Conservation (phyloP, 2,888 invertebrate species). For the Craniophora ligustri region DNA sequence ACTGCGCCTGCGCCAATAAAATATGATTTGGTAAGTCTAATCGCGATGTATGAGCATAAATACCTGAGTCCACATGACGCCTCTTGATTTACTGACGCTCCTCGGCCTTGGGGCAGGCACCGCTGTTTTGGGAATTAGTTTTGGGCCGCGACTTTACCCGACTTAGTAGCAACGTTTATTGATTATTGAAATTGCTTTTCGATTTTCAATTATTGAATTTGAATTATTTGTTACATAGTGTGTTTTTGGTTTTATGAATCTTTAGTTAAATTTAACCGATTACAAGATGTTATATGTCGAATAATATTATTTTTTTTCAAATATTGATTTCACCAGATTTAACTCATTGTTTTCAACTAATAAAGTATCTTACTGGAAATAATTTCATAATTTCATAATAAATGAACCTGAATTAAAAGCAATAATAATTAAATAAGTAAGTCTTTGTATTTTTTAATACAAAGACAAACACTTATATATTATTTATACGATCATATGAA, state of each 20-base stretch:
- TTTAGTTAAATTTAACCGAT: not conserved
- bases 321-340: too few relatives aligned
- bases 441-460: too few relatives aligned
- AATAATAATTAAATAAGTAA: too few relatives aligned
- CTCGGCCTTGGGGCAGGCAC: slow-evolving; percentile 40
- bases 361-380: too few relatives aligned
- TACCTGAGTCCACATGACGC: slow-evolving; percentile 75
- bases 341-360: too few relatives aligned
- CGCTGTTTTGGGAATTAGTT: slow-evolving; percentile 28
- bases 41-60: slow-evolving; percentile 72
- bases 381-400: too few relatives aligned
- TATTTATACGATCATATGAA: not conserved
- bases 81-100: slow-evolving; percentile 67
- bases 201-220: slow-evolving; percentile 41
- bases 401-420: too few relatives aligned
- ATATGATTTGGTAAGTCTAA: slow-evolving; percentile 77
- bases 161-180: slow-evolving; percentile 33
- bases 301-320: too few relatives aligned
- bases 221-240: slow-evolving; percentile 26
- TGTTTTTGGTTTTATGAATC: slow-evolving; percentile 3
- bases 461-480: slow-evolving; percentile 24
- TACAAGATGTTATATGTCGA: not conserved
- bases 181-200: slow-evolving; percentile 31
- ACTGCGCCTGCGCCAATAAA: slow-evolving; percentile 63
- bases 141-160: slow-evolving; percentile 30